A percentile compares a stretch with the other conserved stretches of the same genome.
Conservation (phyloP, 1,140 invertebrate species). For the Holcopasites calliopsidis region DNA sequence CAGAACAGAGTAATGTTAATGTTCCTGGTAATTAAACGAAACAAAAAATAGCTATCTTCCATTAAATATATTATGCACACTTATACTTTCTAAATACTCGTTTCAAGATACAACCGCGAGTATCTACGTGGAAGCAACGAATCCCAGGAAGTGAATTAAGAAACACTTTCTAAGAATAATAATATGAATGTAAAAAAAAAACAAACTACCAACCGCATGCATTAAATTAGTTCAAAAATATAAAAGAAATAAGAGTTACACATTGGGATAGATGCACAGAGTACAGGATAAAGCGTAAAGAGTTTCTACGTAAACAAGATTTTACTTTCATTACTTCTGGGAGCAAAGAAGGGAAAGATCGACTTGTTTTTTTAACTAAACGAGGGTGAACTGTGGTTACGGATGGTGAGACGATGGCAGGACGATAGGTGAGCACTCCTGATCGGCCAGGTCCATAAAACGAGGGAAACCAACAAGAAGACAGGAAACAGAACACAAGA, state of each 20-base stretch:
- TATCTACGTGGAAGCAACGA: slow-evolving; percentile 10
- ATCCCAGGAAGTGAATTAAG: not conserved
- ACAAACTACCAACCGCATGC: slow-evolving; percentile 18
- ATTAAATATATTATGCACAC: not conserved
- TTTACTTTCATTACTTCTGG: not conserved
- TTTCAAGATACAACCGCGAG: no score
- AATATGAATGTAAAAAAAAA: not conserved
- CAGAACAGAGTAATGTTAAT: no score
- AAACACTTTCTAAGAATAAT: not conserved
- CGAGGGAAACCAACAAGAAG: slow-evolving; percentile 1
- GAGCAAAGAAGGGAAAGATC: not conserved
- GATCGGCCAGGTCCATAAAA: slow-evolving; percentile 18
- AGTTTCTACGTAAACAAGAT: not conserved
- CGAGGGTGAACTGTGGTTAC: not conserved
- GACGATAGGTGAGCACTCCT: slow-evolving; percentile 46
- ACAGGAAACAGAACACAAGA: not conserved
- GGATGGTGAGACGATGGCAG: not conserved
- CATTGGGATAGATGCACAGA: slow-evolving; percentile 3
- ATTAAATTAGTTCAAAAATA: not conserved
- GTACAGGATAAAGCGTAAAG: slow-evolving; percentile 8
- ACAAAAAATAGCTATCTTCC: no score
- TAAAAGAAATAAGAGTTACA: not conserved
- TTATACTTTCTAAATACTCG: not conserved
- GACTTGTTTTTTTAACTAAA: not conserved
- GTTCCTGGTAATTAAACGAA: no score